These are phyloP conservation scores for Euura lappo DNA, from an alignment of 1,140 invertebrate genomes.

Conservation along the genomic window DNA sequence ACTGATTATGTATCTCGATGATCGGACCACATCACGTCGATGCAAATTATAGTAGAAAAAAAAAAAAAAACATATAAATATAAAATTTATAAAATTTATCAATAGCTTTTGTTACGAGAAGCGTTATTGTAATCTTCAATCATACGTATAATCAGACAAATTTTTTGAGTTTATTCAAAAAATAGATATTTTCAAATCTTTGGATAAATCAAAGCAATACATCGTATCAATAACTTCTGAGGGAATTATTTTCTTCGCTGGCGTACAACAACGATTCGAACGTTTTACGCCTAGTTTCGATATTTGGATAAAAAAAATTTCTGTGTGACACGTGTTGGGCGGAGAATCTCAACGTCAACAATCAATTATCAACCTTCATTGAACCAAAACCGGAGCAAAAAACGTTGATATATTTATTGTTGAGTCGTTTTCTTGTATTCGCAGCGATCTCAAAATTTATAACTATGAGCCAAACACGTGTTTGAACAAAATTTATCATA, in stretches of 20 bases:
- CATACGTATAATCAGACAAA: too few relatives aligned
- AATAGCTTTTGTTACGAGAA: neutral
- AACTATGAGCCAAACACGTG: neutral
- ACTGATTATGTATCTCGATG: neutral
- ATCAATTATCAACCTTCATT: too few relatives aligned
- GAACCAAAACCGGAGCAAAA: too few relatives aligned
- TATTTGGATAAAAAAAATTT: neutral
- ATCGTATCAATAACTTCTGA: neutral
- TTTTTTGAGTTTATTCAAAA: too few relatives aligned
- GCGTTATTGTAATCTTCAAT: too few relatives aligned
- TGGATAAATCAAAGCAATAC: neutral
- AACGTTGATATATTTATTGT: neutral
- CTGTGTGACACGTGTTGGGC: neutral
- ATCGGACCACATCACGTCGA: neutral
- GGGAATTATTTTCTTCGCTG: neutral
- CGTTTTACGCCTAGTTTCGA: neutral
- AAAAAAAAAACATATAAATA: neutral
- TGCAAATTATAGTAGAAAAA: constrained; percentile 1
- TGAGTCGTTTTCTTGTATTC: neutral
- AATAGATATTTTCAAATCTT: neutral
- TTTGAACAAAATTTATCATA: neutral
- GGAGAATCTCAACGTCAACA: too few relatives aligned
- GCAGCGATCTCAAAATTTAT: neutral
- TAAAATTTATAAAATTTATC: neutral
- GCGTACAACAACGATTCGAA: neutral